A percentile compares a stretch with the other conserved stretches of the same genome.
phyloP scores from a whole-genome alignment of 2,113 vertebrate genomes.

The Macrotus californicus region DNA sequence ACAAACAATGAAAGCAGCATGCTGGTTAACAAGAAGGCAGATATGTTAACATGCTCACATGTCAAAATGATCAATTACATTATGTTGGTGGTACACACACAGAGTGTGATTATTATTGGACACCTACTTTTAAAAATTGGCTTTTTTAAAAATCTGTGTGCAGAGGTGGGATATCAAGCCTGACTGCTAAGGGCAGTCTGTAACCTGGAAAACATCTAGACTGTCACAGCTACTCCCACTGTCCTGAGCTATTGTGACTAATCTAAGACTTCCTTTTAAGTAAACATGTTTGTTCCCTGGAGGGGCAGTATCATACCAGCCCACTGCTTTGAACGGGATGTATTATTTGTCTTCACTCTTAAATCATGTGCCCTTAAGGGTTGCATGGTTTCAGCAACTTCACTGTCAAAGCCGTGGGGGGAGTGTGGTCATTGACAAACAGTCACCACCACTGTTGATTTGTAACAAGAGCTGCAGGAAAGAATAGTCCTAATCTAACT shows the following conservation, averaged over 20 bases:
- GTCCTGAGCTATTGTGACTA: background rate
- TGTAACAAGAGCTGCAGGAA: background rate
- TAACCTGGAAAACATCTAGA: background rate
- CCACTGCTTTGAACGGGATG: constrained; percentile 10
- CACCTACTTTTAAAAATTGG: background rate
- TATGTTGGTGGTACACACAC: background rate
- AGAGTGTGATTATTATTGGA: background rate
- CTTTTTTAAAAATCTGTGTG: background rate
- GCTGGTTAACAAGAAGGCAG: background rate
- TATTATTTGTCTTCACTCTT: constrained; percentile 36
- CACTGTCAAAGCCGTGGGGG: constrained; percentile 24
- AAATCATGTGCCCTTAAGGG: background rate
- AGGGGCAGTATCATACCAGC: background rate
- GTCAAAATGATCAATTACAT: background rate
- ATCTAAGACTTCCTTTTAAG: background rate
- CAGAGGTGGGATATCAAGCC: background rate
- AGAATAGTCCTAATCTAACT: constrained; percentile 15
- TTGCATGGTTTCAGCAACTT: constrained; percentile 4
- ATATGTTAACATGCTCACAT: background rate
- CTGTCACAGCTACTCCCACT: background rate
- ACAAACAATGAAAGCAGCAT: background rate
- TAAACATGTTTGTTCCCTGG: background rate
- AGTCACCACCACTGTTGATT: background rate
- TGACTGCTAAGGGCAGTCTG: background rate
- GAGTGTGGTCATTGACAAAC: background rate